Evolutionary conservation across 1,140 invertebrate genomes (phyloP), one percentile per base, ranked within the genome.

Genomic region (Atta texana): DNA sequence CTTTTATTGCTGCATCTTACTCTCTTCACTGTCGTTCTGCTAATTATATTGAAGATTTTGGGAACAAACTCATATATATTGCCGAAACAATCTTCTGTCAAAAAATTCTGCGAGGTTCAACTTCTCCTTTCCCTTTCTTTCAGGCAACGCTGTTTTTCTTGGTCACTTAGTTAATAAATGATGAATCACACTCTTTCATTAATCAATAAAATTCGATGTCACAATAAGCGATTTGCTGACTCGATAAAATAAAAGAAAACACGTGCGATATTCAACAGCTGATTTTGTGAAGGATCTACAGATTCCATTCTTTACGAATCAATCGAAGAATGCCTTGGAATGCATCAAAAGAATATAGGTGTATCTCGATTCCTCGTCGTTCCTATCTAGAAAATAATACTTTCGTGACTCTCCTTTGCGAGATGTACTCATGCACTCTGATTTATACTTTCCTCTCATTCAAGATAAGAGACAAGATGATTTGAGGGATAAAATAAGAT

Each of bases 191-290:
- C 57, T 63, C 39, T 61, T 74, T 61, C 7, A 12, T 31, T 63
- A 21, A 34, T 61, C 24, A 31, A 84, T 74, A 8, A 21, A 34
- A 21, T n/a, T 7, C 28, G 31, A 59, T 6, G 18, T n/a, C 4
- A 72, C 16, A 21, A 74, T 49, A 7, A 31, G 10, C 39, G 39
- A 51, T 51, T 49, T 51, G 68, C 10, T 81, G 78, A 81, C 49
- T 71, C 34, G 16, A 8, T 66, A 71, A 71, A 71, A 71, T 71
- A 78, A 81, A 53, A 68, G 24, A 80, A 80, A 24, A 69, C 18
- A 80, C 3, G 28, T 55, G n/a, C 28, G 18, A 24, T 10, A 44
- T 81, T 69, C 49, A 57, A 81, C 51, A 81, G n/a, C 31, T 81
- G 77, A 81, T 71, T 71, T n/a, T 71, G n/a, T 81, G n/a, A 57